Percentiles rank a stretch among this genome's conserved stretches.
phyloP scores from a whole-genome alignment of 1,140 invertebrate species.

The Caenorhabditis brenneri region DNA sequence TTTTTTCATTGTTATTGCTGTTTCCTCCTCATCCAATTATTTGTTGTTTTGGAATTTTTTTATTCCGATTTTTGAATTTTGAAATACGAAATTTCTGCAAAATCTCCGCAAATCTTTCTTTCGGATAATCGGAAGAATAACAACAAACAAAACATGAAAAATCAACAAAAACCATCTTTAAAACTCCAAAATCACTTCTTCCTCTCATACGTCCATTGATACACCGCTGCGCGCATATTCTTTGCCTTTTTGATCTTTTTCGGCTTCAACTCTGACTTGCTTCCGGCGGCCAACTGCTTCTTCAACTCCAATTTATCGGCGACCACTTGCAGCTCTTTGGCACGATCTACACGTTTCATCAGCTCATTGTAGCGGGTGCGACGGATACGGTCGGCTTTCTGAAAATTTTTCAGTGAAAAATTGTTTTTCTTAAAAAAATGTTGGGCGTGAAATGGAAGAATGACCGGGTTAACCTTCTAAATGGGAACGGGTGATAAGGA shows the following conservation, averaged over 20 bases:
- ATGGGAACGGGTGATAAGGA: no score
- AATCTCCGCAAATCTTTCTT: neutral
- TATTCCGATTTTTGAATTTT: neutral
- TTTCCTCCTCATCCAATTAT: no score
- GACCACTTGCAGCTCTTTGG: conserved; percentile 81
- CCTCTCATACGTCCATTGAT: conserved; percentile 84
- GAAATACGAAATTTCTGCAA: neutral
- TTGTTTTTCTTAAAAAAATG: no score
- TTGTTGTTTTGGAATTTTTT: neutral
- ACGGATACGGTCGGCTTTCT: conserved; percentile 76
- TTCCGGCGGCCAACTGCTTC: conserved; percentile 75
- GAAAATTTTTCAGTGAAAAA: conserved; percentile 48
- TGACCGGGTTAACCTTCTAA: no score
- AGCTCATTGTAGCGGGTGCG: conserved; percentile 81
- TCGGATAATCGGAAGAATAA: no score
- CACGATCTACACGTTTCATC: conserved; percentile 81
- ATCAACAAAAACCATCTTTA: neutral
- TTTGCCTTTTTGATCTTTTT: conserved; percentile 77
- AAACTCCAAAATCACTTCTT: conserved; percentile 76
- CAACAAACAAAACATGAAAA: neutral
- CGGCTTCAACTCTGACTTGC: conserved; percentile 74
- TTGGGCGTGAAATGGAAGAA: no score
- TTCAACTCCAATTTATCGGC: conserved; percentile 85
- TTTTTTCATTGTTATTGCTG: neutral
- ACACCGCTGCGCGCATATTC: conserved; percentile 80